A percentile compares a stretch with the other conserved stretches of the same genome.
Conservation (phyloP, 2,888 invertebrate species). For the Chelonus formosanus region DNA sequence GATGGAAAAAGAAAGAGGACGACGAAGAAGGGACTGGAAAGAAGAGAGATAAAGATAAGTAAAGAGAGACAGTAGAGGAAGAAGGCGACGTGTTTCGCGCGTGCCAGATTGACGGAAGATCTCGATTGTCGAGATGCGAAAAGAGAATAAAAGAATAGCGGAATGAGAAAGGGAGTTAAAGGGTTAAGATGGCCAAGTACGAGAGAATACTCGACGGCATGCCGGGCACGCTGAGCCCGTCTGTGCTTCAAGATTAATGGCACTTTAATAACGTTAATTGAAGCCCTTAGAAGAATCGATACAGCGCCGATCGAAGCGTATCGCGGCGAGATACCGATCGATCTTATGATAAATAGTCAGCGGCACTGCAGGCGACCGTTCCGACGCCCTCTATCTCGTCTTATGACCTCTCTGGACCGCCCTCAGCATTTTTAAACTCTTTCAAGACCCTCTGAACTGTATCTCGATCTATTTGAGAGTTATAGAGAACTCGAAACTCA, state of each 20-base stretch:
- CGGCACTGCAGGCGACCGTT: conserved; percentile 62
- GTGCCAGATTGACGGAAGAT: conserved; percentile 34
- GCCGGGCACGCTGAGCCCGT: conserved; percentile 51
- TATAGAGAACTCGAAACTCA: background rate
- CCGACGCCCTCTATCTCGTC: conserved; percentile 52
- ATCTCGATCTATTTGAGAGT: background rate
- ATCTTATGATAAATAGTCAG: conserved; percentile 64
- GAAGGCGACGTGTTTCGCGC: conserved; percentile 27
- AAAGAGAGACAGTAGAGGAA: conserved; percentile 1
- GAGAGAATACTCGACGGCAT: conserved; percentile 40
- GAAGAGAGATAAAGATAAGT: conserved; percentile 2
- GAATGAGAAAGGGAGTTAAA: conserved; percentile 4
- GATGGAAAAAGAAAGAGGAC: conserved; percentile 1
- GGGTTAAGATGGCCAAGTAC: conserved; percentile 2
- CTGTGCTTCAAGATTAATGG: conserved; percentile 58
- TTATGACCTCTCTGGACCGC: conserved; percentile 32
- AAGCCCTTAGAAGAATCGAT: conserved; percentile 64
- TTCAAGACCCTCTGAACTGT: conserved; percentile 33
- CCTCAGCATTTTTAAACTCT: conserved; percentile 35
- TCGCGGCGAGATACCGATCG: conserved; percentile 63
- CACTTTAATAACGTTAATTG: conserved; percentile 64
- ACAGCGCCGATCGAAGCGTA: conserved; percentile 52
- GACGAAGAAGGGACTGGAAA: background rate
- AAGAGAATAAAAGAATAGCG: conserved; percentile 6
- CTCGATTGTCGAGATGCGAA: conserved; percentile 8